Evolutionary conservation across 2,797 vertebrate species (phyloP).

Genomic region (Anableps anableps): DNA sequence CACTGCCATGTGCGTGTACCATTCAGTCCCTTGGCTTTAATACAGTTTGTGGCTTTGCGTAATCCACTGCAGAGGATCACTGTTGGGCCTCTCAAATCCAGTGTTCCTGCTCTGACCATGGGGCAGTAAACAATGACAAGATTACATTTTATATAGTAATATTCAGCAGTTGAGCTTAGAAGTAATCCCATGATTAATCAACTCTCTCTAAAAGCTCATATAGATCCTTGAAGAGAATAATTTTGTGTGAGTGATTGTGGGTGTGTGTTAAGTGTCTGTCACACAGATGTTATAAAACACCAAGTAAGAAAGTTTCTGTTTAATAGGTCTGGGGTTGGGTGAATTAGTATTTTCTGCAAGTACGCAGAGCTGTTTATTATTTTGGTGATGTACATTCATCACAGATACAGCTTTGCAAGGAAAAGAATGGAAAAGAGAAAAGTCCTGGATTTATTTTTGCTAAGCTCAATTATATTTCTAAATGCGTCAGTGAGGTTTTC

Average conservation of each 20-base stretch:
- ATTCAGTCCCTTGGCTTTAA: constrained; percentile 24
- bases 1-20: neutral
- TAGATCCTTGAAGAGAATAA: constrained; percentile 65
- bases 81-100: constrained; percentile 51
- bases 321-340: constrained; percentile 5
- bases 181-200: constrained; percentile 81
- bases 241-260: neutral
- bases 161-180: constrained; percentile 62
- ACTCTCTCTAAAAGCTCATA: constrained; percentile 64
- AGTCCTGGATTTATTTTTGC: constrained; percentile 66
- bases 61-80: constrained; percentile 58
- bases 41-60: constrained; percentile 41
- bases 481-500: constrained; percentile 90
- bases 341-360: constrained; percentile 36
- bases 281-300: neutral
- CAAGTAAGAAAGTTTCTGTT: constrained; percentile 21
- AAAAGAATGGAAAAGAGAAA: constrained; percentile 37
- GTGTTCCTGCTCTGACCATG: constrained; percentile 45
- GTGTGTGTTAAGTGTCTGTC: neutral
- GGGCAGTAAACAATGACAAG: constrained; percentile 73
- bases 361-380: constrained; percentile 67
- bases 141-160: constrained; percentile 76
- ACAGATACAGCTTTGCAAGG: constrained; percentile 63
- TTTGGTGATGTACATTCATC: constrained; percentile 67
- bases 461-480: constrained; percentile 88